Base-by-base conservation (phyloP, 2,113 vertebrate genomes). In the Rostratula benghalensis region DNA sequence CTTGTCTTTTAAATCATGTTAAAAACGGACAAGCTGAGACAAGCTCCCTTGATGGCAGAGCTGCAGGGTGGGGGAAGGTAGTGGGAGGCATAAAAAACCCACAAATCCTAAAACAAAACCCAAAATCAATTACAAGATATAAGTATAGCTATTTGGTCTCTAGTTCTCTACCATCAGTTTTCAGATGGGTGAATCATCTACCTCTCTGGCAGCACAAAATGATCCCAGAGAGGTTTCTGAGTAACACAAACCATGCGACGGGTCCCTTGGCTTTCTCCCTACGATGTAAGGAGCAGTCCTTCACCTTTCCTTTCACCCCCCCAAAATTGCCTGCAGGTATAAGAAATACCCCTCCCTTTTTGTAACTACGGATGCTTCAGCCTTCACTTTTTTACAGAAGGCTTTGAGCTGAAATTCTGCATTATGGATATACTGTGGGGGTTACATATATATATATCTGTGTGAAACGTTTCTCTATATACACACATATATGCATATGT, bases 111-210 rank as follows among this genome's bases (percentile, higher is more conserved):
- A 91, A 94, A 51, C 91, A 95, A 95, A 95, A 74, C 82, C 82
- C 61, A 73, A 95, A 89, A 93, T 94, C 76, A 93, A 81, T 95
- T 77, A 76, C n/a, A 82, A 93, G 87, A 79, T 35, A 30, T 37
- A 97, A 89, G 84, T 78, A 83, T 28, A 91, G 81, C 89, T 93
- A 87, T 90, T 90, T 83, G 85, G 85, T 91, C 70, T 95, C 84
- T 93, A 75, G 69, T 86, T 81, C 54, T 91, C 88, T 87, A 93
- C 74, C 73, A 91, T 31, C 74, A 86, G 50, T 73, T 81, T 93
- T 93, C 69, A 82, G 53, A 80, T 2, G 60, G 90, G 80, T 94
- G 95, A 93, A 90, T 96, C 87, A 91, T 19, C 74, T 68, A 16
- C 78, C 80, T 77, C 83, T 84, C 71, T 84, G 88, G 87, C 74